phyloP scores from a whole-genome alignment of 2,797 vertebrate genomes.

The Falco biarmicus region DNA sequence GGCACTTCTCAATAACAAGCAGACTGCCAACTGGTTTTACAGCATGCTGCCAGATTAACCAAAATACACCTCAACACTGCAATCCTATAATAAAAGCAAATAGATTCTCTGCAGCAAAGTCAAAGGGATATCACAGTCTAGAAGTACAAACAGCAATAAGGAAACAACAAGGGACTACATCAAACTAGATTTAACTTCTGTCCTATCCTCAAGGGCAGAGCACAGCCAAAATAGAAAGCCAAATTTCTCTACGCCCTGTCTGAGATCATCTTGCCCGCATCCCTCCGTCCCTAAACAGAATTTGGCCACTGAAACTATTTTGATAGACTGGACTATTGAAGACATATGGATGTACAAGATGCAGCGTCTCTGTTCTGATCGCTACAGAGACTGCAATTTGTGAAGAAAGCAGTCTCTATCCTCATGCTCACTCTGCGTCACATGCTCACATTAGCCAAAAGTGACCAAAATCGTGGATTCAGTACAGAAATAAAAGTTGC shows the following conservation, averaged over 20 bases:
- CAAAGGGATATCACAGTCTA: not conserved
- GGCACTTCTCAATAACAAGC: not conserved
- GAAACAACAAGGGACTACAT: not conserved
- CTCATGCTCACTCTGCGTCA: not conserved
- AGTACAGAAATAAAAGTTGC: not conserved
- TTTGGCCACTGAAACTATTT: not conserved
- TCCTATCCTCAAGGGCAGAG: not conserved
- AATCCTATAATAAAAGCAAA: not conserved
- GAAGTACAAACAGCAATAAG: not conserved
- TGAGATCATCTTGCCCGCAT: not conserved
- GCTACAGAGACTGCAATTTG: not conserved
- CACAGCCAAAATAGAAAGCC: not conserved
- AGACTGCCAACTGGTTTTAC: not conserved
- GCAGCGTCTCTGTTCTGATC: not conserved
- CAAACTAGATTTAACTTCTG: not conserved
- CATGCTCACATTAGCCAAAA: not conserved
- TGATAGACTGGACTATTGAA: not conserved
- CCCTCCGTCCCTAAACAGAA: not conserved
- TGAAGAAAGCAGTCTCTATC: not conserved
- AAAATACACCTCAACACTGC: not conserved
- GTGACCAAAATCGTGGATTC: not conserved
- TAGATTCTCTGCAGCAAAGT: conserved; percentile 17
- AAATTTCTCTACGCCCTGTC: not conserved
- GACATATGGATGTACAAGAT: not conserved
- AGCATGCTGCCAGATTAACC: not conserved